Base-by-base conservation (phyloP, 2,113 vertebrate species). In the Dinomys branickii region DNA sequence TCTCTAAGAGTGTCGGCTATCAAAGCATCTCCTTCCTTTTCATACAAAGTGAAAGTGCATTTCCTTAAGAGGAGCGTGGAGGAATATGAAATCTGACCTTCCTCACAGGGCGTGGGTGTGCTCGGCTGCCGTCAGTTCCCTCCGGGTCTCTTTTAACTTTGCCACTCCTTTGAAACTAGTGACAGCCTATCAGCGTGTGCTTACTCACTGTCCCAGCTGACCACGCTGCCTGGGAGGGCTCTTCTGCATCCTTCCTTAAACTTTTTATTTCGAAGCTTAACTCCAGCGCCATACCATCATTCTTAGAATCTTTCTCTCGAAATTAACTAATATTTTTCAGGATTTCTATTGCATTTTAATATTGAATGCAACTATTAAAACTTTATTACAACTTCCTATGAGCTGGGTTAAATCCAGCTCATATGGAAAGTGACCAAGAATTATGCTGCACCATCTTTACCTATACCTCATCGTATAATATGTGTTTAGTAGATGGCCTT, bases 11-110 rank as follows among this genome's bases (percentile, higher is more conserved):
- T 47, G 50, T 86, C 80, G 63, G 93, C 92, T 88, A 89, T 94
- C 95, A 96, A 84, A 96, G 87, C 84, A 50, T 84, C 61, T 97
- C 91, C 63, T 75, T 93, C 71, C 50, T 71, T 93, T 88, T 93
- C 80, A 38, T 10, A 80, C 24, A 50, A 65, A 97, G 61, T 24
- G 73, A 85, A 81, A 90, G 58, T 47, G 28, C 52, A 63, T 88
- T 91, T 94, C 67, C 61, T 86, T 61, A 92, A 95, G 84, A 75
- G 84, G 89, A 75, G 67, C 50, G 7, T 12, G 20, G 73, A 86
- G 54, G 12, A 65, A 88, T 71, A 41, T 78, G 77, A 90, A 91
- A 54, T 67, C 17, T 22, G 82, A 38, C 58, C 73, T 86, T 19
- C 73, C 2, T 80, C 65, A 12, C 2, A 17, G 80, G 52, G 24